Base-by-base conservation (phyloP, 2,113 vertebrate genomes). In the Rhinopomastus cyanomelas region DNA sequence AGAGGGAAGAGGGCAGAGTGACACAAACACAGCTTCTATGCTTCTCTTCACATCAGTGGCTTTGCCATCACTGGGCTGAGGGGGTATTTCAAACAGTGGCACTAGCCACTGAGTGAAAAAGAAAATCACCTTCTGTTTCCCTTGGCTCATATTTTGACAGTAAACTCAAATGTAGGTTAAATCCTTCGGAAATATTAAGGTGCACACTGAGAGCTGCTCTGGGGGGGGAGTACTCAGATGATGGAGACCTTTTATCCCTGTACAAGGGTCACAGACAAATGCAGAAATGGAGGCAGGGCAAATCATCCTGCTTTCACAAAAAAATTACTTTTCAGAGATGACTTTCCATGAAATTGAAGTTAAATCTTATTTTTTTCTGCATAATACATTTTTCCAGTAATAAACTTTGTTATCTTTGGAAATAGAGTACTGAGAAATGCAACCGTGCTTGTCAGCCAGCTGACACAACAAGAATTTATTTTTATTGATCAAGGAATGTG, bases 1-100 rank as follows among this genome's bases (percentile, higher is more conserved):
- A 42, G 0, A 6, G 56, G 61, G 18, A 39, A 21, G 25, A n/a
- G 56, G 32, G 55, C 30, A 7, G 0, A 0, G 66, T 18, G 71
- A 60, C 68, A 86, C 23, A 23, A 17, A 22, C 4, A 25, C 48
- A 69, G 87, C 53, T 26, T 8, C 17, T 81, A 21, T 5, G 20
- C 18, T 42, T 20, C 30, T 32, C 72, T 55, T 42, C 56, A 2
- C 0, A 0, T 7, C 9, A 42, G 20, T 1, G 30, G 44, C 23
- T 15, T 27, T 72, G 60, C 53, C 76, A 72, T 60, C 37, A 4
- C 3, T 8, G 42, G 16, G 23, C 51, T 39, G 27, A 49, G 27
- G 0, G 12, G 7, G 29, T 11, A 83, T 74, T 39, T 49, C 53
- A 61, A n/a, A 19, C 32, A 6, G 6, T 44, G 42, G 7, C 10